Percentiles rank a stretch among this genome's conserved stretches.
These are phyloP conservation scores for Seriola aureovittata DNA, from an alignment of 2,113 vertebrate species.

Conservation along the genomic window DNA sequence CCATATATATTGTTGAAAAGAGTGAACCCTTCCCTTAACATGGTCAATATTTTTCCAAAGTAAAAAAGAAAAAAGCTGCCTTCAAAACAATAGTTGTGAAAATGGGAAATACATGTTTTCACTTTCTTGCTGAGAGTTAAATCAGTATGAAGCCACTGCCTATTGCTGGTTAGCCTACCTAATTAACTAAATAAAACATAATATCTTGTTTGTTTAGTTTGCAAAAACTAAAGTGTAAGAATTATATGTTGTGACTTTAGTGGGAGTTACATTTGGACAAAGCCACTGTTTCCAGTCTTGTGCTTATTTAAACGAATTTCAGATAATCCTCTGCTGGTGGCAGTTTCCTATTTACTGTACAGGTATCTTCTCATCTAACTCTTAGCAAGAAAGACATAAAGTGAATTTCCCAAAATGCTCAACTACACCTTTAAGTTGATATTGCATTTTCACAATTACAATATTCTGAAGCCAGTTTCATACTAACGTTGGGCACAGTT, in stretches of 20 bases:
- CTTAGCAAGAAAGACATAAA: background rate
- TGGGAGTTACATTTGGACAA: background rate
- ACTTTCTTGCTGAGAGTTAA: background rate
- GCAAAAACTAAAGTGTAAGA: background rate
- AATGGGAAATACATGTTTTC: background rate
- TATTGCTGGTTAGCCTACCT: background rate
- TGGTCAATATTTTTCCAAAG: background rate
- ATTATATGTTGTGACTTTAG: background rate
- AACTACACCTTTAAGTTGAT: background rate
- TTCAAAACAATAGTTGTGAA: background rate
- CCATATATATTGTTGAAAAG: background rate
- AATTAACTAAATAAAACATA: background rate
- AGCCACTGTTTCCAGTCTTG: background rate
- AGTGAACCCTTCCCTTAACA: conserved; percentile 4
- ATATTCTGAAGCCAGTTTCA: background rate
- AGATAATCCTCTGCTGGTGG: background rate
- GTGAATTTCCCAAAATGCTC: background rate
- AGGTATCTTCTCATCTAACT: background rate
- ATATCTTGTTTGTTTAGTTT: background rate
- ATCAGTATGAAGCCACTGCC: background rate
- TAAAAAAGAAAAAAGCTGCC: background rate
- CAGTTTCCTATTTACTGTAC: background rate
- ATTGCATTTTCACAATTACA: background rate
- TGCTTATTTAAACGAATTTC: background rate
- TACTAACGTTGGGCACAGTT: background rate